Percentiles rank a stretch among this genome's conserved stretches.
Evolutionary conservation across 2,888 invertebrate species (phyloP).

Genomic region (Tenthredo distinguenda): DNA sequence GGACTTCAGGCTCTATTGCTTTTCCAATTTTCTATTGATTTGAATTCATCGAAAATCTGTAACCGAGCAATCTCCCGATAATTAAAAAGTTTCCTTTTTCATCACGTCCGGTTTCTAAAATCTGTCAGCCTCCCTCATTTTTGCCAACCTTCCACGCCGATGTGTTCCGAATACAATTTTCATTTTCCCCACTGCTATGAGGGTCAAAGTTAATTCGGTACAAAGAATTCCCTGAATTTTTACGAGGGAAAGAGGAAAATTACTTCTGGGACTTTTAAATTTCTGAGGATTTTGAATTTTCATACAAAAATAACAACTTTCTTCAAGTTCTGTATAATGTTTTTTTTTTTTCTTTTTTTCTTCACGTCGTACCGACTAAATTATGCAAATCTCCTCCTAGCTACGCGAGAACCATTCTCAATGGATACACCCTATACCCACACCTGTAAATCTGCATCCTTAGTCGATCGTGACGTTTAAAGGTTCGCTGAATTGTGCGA

Average conservation of each 20-base stretch:
- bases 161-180: neutral
- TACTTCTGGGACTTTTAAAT: neutral
- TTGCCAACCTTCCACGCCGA: neutral
- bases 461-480: too few relatives aligned
- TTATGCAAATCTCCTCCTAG: neutral
- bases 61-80: neutral
- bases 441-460: neutral
- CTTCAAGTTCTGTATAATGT: neutral
- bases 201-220: conserved; percentile 7
- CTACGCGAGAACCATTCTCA: neutral
- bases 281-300: neutral
- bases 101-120: neutral
- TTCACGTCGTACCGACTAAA: neutral
- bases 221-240: conserved; percentile 7
- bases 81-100: neutral
- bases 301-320: neutral
- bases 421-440: neutral
- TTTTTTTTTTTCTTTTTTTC: neutral
- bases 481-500: neutral
- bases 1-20: neutral
- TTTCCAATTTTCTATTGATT: neutral
- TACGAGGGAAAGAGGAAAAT: neutral
- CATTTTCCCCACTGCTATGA: neutral
- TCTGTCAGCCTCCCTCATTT: neutral
- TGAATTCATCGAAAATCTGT: neutral